Evolutionary conservation across 2,113 vertebrate genomes (phyloP).

Genomic region (Fregetta grallaria): DNA sequence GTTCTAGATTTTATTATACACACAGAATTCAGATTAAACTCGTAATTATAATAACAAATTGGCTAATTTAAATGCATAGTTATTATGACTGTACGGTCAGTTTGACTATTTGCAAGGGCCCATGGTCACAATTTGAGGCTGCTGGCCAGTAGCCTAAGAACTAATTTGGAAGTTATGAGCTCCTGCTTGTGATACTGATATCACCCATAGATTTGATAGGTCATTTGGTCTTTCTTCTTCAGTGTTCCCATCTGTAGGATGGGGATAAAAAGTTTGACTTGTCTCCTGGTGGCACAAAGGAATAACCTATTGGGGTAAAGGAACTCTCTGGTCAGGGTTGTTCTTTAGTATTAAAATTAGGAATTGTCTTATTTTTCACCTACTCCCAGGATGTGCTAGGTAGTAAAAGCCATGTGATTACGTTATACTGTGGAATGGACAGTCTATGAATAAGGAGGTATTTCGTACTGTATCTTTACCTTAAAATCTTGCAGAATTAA

Average conservation of each 20-base stretch:
- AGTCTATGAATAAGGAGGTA: background rate
- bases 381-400: background rate
- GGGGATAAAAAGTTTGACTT: background rate
- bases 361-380: background rate
- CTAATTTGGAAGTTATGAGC: background rate
- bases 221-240: background rate
- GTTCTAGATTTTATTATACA: background rate
- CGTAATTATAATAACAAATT: constrained; percentile 2
- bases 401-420: background rate
- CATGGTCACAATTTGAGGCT: background rate
- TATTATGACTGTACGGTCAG: background rate
- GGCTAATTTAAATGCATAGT: background rate
- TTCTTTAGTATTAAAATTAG: background rate
- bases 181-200: background rate
- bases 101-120: background rate
- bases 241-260: background rate
- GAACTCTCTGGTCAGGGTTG: background rate
- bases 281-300: background rate
- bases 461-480: background rate
- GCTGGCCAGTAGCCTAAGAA: background rate
- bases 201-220: background rate
- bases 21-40: background rate
- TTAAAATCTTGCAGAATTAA: background rate
- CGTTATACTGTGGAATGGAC: background rate
- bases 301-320: fast-evolving